Evolutionary conservation across 2,797 vertebrate genomes (phyloP).

Genomic region (Apogon talboti): DNA sequence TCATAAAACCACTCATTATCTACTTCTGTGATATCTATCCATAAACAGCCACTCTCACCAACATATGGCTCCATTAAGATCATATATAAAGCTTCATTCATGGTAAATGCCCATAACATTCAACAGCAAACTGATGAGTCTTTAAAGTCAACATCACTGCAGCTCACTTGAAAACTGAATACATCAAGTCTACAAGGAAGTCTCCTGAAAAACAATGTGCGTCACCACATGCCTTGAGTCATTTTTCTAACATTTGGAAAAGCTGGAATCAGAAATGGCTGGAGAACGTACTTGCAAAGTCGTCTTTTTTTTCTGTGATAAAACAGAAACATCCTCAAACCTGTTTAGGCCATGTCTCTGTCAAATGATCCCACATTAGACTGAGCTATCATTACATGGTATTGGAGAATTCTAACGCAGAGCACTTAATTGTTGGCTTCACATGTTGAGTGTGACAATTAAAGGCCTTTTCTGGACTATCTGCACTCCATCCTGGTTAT

Average conservation of each 20-base stretch:
- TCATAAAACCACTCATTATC: too few relatives aligned
- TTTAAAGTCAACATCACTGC: not conserved
- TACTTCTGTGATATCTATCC: too few relatives aligned
- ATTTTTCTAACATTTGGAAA: not conserved
- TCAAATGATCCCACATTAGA: not conserved
- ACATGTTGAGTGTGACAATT: conserved; percentile 1
- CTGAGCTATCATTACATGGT: conserved; percentile 8
- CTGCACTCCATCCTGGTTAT: not conserved
- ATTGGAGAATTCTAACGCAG: not conserved
- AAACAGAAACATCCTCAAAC: not conserved
- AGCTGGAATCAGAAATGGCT: not conserved
- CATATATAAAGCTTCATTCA: too few relatives aligned
- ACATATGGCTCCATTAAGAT: too few relatives aligned
- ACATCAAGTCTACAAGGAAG: conserved; percentile 6
- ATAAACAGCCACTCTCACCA: too few relatives aligned
- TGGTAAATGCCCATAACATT: not conserved
- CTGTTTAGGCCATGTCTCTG: conserved; percentile 2
- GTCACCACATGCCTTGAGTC: not conserved
- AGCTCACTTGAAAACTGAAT: conserved; percentile 19
- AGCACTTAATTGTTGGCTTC: not conserved
- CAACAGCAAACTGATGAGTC: not conserved
- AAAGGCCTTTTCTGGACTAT: conserved; percentile 1
- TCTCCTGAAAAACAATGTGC: not conserved
- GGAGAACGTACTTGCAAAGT: not conserved
- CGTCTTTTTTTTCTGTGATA: not conserved